Evolutionary conservation across 30 jellyfish, hydroid and myxozoan species (phyloP), one percentile per base, ranked within the genome.

Genomic region (Pseudorhiza aurosa): DNA sequence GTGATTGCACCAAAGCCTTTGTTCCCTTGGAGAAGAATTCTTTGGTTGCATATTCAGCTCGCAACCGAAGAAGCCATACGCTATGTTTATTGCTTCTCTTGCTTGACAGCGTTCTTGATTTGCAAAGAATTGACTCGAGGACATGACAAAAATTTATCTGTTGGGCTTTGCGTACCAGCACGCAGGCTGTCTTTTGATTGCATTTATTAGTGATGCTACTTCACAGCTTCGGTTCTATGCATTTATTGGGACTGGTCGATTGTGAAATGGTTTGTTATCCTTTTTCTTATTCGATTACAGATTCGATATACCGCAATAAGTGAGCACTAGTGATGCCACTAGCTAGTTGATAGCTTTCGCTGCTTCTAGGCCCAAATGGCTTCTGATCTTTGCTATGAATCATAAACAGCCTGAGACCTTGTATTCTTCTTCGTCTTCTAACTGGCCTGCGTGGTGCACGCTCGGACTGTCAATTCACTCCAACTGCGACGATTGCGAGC

Each of bases 31-130:
- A 24, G 76, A 17, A 65, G 65, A 65, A 65, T 14, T 65, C 82
- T 40, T 68, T 68, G 42, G 68, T 68, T 42, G 82, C 82, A 40
- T 68, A 68, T 46, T 68, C 82, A 9, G 70, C 43, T 37, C 82
- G 39, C 43, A 68, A 15, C 70, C 68, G 82, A 36, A 42, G 36
- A 21, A 68, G 82, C 42, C 68, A 68, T 68, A 37, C 70, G 4
- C 40, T 68, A 68, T 18, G 22, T n/a, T 35, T 2, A 68, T 68
- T 68, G 82, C 43, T 68, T 18, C 70, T 68, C 26, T 67, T 68
- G 82, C 43, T 68, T 68, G 39, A 68, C 70, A 68, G 37, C n/a
- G 35, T 68, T 33, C 68, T 25, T 63, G 77, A 63, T 31, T 12
- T 30, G 7, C 35, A 63, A 46, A 43, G 24, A 36, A 68, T 68